Base-by-base conservation (phyloP, 2,113 vertebrate species). In the Rhynchopsitta pachyrhyncha region DNA sequence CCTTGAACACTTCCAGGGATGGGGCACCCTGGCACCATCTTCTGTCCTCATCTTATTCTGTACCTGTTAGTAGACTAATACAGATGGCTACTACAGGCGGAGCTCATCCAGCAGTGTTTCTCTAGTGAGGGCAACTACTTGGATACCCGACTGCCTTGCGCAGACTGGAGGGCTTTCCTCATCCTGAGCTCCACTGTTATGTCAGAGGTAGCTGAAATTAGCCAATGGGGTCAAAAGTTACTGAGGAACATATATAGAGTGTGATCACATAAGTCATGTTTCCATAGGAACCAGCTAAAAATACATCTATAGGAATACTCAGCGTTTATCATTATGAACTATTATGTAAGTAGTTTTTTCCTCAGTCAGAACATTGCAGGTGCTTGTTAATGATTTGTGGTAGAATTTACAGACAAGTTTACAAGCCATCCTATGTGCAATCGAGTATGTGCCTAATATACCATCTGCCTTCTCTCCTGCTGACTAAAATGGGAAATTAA, bases 201-300 rank as follows among this genome's bases (percentile, higher is more conserved):
- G 47, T 75, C 35, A 64, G 77, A 86, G 60, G 42, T 33, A 74
- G 50, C 73, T 91, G 77, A 86, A 86, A 89, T 91, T 75, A 86
- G 57, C 91, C 11, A 1, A 22, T 12, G 13, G 55, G 74, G 60
- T 84, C 86, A 75, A 35, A 94, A 75, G 29, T 79, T 89, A 44
- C 9, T 31, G 46, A 92, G 71, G 29, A 97, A 39, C 27, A 27
- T 46, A 76, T 57, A 92, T 16, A 70, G 64, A 92, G 11, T 78
- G 86, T 60, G 52, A 92, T 78, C 69, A 35, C 42, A 47, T 64
- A 92, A 93, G 68, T 82, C 83, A 55, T 0, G 33, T 95, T 97
- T 93, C 94, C 89, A 93, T 92, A 93, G 95, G 73, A 97, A 95
- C 89, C 0, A 0, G 41, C 81, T 95, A 95, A 95, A 97, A 95